phyloP scores from a whole-genome alignment of 2,797 vertebrate species.

The Argya squamiceps region DNA sequence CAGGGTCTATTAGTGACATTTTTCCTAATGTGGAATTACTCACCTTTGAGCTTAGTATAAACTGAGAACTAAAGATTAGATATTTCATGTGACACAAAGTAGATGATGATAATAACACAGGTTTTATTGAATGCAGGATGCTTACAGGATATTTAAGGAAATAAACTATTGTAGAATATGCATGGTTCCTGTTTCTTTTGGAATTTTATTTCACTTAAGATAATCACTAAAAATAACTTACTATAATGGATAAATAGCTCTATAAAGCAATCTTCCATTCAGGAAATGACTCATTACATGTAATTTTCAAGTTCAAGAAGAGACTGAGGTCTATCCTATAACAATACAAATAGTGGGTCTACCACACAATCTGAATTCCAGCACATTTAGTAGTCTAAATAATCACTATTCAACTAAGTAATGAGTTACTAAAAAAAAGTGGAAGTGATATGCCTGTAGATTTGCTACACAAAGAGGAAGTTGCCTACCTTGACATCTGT shows the following conservation, averaged over 20 bases:
- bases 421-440: background rate
- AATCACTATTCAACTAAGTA: constrained; percentile 13
- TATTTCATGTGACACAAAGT: background rate
- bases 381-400: constrained; percentile 35
- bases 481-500: constrained; percentile 42
- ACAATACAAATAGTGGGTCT: constrained; percentile 39
- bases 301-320: constrained; percentile 58
- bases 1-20: constrained; percentile 47
- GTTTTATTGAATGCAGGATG: background rate
- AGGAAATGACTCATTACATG: constrained; percentile 62
- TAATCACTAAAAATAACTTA: constrained; percentile 64
- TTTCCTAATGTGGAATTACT: constrained; percentile 55
- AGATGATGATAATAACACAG: background rate
- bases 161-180: constrained; percentile 8
- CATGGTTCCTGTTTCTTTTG: constrained; percentile 21
- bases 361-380: constrained; percentile 12
- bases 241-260: constrained; percentile 56
- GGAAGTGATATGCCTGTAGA: constrained; percentile 8
- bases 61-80: background rate
- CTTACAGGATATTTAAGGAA: constrained; percentile 34
- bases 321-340: constrained; percentile 39
- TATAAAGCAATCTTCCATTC: constrained; percentile 40
- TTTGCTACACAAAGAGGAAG: background rate
- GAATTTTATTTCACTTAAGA: constrained; percentile 44
- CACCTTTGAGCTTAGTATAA: constrained; percentile 33